These are phyloP conservation scores for Aspiorhynchus laticeps DNA, from an alignment of 2,113 vertebrate genomes.

Conservation along the genomic window DNA sequence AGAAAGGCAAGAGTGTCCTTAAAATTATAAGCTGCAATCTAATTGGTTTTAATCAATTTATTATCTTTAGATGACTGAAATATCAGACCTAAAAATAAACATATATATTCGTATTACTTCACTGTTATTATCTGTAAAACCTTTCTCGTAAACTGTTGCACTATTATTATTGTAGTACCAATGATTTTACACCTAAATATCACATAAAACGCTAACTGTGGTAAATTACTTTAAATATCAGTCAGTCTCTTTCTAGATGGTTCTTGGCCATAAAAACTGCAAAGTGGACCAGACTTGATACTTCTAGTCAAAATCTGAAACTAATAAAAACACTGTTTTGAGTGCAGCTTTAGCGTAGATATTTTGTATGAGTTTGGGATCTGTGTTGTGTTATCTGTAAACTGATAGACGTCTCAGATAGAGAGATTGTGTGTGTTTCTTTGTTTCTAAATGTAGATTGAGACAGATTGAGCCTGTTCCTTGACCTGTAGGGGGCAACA, in stretches of 20 bases:
- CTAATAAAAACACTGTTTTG: background rate
- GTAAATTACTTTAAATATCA: background rate
- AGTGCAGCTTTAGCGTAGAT: background rate
- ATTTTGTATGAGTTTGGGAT: background rate
- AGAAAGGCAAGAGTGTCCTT: background rate
- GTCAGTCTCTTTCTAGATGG: background rate
- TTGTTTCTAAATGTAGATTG: slow-evolving; percentile 20
- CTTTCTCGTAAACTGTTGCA: too few species aligned
- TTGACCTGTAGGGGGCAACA: slow-evolving; percentile 17
- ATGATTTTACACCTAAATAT: background rate
- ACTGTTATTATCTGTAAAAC: too few species aligned
- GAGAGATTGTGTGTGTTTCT: background rate
- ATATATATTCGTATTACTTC: background rate
- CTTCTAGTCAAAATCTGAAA: background rate
- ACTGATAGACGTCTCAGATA: background rate
- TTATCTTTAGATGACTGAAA: background rate
- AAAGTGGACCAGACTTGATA: background rate
- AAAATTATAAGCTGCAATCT: background rate
- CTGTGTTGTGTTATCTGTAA: background rate
- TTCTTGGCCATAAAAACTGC: background rate
- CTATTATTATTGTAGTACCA: background rate
- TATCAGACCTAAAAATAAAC: background rate
- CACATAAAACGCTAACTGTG: background rate
- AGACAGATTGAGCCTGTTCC: slow-evolving; percentile 14
- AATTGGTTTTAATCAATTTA: background rate